Percentiles rank a stretch among this genome's conserved stretches.
phyloP scores from a whole-genome alignment of 2,888 invertebrate genomes.

The Antheraea assamensis region DNA sequence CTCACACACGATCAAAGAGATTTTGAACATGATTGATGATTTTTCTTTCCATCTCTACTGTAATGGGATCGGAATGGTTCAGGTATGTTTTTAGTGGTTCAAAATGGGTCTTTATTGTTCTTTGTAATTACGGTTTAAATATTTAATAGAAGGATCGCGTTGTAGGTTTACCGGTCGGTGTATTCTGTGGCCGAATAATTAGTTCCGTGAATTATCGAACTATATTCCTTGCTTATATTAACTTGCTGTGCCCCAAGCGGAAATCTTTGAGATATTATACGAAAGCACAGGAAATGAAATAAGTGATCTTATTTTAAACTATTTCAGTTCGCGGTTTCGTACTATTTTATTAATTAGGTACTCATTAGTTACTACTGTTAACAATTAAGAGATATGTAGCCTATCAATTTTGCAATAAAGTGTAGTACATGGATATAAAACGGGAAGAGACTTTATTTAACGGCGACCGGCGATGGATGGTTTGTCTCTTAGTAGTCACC shows the following conservation, averaged over 20 bases:
- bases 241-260: background rate
- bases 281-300: no score
- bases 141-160: background rate
- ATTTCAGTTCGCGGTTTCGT: background rate
- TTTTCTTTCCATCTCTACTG: background rate
- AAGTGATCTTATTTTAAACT: no score
- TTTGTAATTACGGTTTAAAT: background rate
- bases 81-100: constrained; percentile 1
- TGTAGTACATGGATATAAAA: no score
- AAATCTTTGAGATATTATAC: background rate
- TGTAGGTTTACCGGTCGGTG: background rate
- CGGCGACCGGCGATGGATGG: no score
- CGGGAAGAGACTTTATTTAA: no score
- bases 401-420: no score
- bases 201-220: background rate
- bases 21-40: background rate
- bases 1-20: constrained; percentile 46
- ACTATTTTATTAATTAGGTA: background rate
- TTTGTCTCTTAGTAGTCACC: no score
- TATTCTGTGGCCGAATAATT: background rate
- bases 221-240: background rate
- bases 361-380: no score
- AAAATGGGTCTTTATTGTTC: background rate
- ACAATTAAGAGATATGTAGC: no score
- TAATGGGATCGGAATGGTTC: background rate